Evolutionary conservation across 1,140 invertebrate species (phyloP).

Genomic region (Magallana ariakensis): DNA sequence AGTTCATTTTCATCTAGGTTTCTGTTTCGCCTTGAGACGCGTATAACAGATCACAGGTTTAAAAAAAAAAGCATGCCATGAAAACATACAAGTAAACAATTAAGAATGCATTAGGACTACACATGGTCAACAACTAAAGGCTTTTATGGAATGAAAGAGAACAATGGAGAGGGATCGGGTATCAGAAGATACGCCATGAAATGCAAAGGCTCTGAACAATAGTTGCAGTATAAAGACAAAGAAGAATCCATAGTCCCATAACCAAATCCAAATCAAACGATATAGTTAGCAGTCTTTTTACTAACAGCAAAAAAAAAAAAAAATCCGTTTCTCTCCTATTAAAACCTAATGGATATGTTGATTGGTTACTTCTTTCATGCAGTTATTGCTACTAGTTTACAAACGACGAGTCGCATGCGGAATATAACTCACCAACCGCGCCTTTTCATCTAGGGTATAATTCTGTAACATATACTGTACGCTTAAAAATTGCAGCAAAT

Average conservation of each 20-base stretch:
- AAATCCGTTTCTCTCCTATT: background rate
- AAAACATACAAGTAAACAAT: background rate
- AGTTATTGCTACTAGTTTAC: background rate
- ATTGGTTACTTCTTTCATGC: background rate
- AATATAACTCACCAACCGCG: constrained; percentile 16
- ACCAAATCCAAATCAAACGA: background rate
- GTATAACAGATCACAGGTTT: too few species aligned
- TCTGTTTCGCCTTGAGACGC: background rate
- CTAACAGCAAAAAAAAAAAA: too few species aligned
- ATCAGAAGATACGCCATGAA: background rate
- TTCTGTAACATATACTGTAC: constrained; percentile 25
- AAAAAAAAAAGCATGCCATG: too few species aligned
- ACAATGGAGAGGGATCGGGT: background rate
- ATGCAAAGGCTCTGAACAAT: constrained; percentile 4
- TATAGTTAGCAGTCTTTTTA: background rate
- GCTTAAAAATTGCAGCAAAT: too few species aligned
- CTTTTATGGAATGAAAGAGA: background rate
- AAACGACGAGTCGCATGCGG: background rate
- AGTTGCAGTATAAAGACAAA: constrained; percentile 7
- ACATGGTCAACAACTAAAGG: background rate
- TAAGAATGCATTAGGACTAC: background rate
- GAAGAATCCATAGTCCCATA: background rate
- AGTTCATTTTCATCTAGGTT: background rate
- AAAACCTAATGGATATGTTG: background rate
- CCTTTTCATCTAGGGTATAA: constrained; percentile 16